These are phyloP conservation scores for Strigamia crassipes DNA, from an alignment of 2,888 invertebrate species.

Conservation along the genomic window DNA sequence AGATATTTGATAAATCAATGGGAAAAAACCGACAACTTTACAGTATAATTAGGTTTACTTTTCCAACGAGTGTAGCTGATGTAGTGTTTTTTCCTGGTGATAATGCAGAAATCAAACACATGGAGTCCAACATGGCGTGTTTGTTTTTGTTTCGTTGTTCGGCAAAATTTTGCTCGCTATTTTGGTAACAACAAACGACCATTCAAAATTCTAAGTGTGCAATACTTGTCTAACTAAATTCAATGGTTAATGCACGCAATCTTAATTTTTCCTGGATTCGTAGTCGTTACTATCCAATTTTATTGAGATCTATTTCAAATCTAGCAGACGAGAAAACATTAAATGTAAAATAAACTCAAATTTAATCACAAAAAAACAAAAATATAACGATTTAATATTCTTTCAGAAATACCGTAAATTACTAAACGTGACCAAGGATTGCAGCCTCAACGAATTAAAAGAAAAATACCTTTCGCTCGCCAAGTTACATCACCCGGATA, in stretches of 20 bases:
- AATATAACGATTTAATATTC: conserved; percentile 43
- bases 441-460: conserved; percentile 74
- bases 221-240: not conserved
- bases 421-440: conserved; percentile 69
- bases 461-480: conserved; percentile 75
- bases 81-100: too few species aligned
- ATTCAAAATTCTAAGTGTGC: too few species aligned
- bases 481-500: conserved; percentile 84
- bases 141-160: too few species aligned
- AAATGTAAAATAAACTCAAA: not conserved
- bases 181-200: too few species aligned
- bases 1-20: too few species aligned
- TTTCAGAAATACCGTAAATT: conserved; percentile 70
- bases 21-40: too few species aligned
- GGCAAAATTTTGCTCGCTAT: too few species aligned
- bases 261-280: not conserved
- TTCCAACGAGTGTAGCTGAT: too few species aligned
- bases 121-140: too few species aligned
- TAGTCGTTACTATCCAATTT: not conserved
- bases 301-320: not conserved
- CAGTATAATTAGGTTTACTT: too few species aligned
- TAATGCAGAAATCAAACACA: too few species aligned
- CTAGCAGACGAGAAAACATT: not conserved
- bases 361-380: not conserved
- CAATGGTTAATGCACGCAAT: not conserved